A percentile compares a stretch with the other conserved stretches of the same genome.
These are phyloP conservation scores for Cylindroiulus punctatus DNA, from an alignment of 2,888 invertebrate species.

Conservation along the genomic window DNA sequence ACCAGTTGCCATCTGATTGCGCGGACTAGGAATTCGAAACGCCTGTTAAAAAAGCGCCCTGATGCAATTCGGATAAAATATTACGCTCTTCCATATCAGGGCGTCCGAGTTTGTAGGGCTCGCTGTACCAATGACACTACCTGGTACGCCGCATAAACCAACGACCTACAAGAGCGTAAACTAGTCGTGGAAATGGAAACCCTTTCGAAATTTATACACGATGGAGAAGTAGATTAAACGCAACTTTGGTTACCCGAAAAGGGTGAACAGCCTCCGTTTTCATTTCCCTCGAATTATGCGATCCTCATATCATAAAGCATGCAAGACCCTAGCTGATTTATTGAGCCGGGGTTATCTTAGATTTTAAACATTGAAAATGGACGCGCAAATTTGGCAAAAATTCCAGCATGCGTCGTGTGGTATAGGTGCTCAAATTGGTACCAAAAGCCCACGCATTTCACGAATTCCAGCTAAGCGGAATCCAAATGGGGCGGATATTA, in stretches of 20 bases:
- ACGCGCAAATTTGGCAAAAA: neutral
- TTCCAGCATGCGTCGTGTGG: neutral
- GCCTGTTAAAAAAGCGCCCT: neutral
- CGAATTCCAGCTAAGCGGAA: neutral
- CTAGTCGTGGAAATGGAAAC: neutral
- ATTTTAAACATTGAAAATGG: neutral
- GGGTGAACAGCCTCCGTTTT: conserved; percentile 22
- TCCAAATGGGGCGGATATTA: neutral
- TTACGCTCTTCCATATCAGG: neutral
- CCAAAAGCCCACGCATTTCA: neutral
- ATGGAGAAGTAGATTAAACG: conserved; percentile 9
- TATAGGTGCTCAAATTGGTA: neutral
- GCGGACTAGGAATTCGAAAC: neutral
- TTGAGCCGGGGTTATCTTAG: neutral
- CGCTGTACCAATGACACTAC: conserved; percentile 38
- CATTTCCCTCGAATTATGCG: conserved; percentile 5
- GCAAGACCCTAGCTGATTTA: neutral
- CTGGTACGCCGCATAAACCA: conserved; percentile 34
- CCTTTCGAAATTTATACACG: conserved; percentile 23
- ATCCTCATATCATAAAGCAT: neutral
- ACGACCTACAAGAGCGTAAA: conserved; percentile 12
- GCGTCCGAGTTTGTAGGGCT: neutral
- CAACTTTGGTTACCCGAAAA: neutral
- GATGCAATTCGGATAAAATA: neutral
- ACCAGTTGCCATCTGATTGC: neutral